Conservation (phyloP, 2,797 vertebrate genomes). For the Taeniopygia guttata region DNA sequence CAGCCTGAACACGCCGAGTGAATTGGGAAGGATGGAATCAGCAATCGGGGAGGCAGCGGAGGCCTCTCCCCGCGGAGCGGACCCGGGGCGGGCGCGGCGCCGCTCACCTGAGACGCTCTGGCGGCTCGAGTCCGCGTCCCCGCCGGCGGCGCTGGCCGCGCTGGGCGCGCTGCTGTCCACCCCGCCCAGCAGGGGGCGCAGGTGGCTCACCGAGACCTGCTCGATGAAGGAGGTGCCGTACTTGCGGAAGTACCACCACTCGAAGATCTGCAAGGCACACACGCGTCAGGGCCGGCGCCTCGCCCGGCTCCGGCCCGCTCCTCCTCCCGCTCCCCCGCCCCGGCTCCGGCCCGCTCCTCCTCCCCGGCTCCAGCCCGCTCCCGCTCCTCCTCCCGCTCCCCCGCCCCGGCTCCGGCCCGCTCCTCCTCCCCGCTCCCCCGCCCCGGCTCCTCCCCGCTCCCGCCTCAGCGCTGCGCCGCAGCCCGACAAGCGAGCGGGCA, state of each 20-base stretch:
- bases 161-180: conserved; percentile 92
- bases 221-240: conserved; percentile 98
- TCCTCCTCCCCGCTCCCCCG: background rate
- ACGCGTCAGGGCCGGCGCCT: background rate
- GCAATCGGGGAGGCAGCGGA: background rate
- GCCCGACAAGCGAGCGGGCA: background rate
- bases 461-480: background rate
- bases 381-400: too few relatives aligned
- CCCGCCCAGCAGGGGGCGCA: conserved; percentile 97
- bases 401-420: too few relatives aligned
- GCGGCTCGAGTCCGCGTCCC: conserved; percentile 90
- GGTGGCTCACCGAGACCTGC: conserved; percentile 97
- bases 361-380: too few relatives aligned
- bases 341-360: too few relatives aligned
- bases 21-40: background rate
- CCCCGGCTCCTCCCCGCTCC: too few relatives aligned
- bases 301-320: too few relatives aligned
- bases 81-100: background rate
- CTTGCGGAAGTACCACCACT: conserved; percentile 99
- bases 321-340: too few relatives aligned
- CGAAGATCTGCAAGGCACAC: conserved; percentile 88
- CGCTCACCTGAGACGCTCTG: conserved; percentile 93
- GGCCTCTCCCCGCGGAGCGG: background rate
- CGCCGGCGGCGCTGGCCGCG: conserved; percentile 86
- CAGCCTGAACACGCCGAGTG: accelerated